Conservation (phyloP, 2,797 vertebrate genomes). For the Silurus lanzhouensis region DNA sequence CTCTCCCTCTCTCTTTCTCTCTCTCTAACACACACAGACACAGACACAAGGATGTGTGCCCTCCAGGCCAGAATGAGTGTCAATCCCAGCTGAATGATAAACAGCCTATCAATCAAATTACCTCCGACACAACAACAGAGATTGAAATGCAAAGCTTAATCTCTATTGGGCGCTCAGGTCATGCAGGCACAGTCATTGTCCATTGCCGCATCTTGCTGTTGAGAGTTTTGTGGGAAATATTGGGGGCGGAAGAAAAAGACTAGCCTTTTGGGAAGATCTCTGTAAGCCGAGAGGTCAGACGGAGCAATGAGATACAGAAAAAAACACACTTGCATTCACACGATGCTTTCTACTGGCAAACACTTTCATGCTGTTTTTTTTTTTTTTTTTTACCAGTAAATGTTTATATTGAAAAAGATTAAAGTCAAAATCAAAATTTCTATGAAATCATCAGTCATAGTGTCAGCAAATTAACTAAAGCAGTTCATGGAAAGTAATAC, state of each 20-base stretch:
- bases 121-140: constrained; percentile 59
- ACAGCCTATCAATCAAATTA: constrained; percentile 73
- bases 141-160: constrained; percentile 59
- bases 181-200: constrained; percentile 34
- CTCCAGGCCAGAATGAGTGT: constrained; percentile 66
- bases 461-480: neutral
- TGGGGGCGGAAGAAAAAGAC: neutral
- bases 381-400: neutral
- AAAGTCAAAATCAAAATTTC: no score
- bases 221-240: constrained; percentile 40
- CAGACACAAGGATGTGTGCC: constrained; percentile 61
- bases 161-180: constrained; percentile 47
- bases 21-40: neutral
- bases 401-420: neutral
- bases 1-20: constrained; percentile 13
- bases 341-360: neutral
- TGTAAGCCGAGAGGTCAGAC: constrained; percentile 36
- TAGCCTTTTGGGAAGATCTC: constrained; percentile 28
- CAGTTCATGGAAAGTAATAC: neutral
- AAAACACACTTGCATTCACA: neutral
- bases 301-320: constrained; percentile 40
- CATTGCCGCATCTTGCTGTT: constrained; percentile 8
- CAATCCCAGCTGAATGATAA: constrained; percentile 70
- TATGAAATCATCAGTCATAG: neutral
- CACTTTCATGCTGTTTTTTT: neutral